phyloP scores from a whole-genome alignment of 2,113 vertebrate species.

The Rissa tridactyla region DNA sequence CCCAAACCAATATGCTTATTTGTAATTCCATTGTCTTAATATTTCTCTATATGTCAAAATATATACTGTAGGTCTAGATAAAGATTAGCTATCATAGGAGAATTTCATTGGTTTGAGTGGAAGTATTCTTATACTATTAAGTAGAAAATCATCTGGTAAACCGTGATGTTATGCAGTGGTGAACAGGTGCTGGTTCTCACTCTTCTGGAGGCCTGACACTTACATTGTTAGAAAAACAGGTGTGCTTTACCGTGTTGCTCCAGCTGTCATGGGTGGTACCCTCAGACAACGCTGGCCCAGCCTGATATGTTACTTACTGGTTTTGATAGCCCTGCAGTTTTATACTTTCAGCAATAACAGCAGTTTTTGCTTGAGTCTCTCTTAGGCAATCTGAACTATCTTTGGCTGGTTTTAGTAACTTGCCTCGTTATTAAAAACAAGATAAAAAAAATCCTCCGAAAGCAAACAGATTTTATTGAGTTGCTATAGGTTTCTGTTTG shows the following conservation, averaged over 20 bases:
- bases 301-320: accelerated
- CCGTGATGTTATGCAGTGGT: background rate
- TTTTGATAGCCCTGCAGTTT: background rate
- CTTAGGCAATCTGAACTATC: background rate
- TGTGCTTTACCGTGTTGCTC: background rate
- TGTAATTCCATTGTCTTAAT: background rate
- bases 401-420: background rate
- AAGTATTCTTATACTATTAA: background rate
- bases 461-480: background rate
- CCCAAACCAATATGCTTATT: background rate
- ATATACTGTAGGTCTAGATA: background rate
- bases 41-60: background rate
- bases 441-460: background rate
- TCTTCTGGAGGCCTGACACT: background rate
- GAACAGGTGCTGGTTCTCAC: background rate
- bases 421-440: background rate
- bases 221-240: background rate
- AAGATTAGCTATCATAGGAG: background rate
- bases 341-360: background rate
- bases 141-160: background rate
- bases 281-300: background rate
- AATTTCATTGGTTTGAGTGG: background rate
- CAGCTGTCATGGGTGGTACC: background rate
- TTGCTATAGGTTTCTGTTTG: background rate
- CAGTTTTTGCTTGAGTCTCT: background rate